Percentiles rank a stretch among this genome's conserved stretches.
These are phyloP conservation scores for Dendrolimus kikuchii DNA, from an alignment of 1,140 invertebrate genomes.

Conservation along the genomic window DNA sequence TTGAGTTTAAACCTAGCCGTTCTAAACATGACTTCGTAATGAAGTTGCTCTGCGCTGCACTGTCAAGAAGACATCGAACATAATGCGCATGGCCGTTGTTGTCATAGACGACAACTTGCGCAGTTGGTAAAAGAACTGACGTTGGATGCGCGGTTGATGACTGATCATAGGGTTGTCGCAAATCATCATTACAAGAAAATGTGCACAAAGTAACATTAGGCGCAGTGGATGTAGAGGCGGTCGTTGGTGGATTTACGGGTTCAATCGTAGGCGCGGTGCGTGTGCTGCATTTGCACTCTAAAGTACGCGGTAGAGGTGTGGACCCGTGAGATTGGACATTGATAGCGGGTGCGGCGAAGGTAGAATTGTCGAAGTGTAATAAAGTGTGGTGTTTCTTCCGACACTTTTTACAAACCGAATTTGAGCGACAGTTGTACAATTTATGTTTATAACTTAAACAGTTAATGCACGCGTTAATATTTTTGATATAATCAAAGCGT, in stretches of 20 bases:
- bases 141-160: too few relatives aligned
- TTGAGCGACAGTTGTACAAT: background rate
- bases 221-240: background rate
- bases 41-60: constrained; percentile 16
- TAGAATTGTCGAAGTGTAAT: background rate
- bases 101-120: too few relatives aligned
- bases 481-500: background rate
- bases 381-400: background rate
- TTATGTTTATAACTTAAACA: background rate
- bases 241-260: too few relatives aligned
- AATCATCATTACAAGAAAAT: background rate
- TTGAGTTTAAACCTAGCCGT: constrained; percentile 10
- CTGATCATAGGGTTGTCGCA: too few relatives aligned
- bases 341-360: background rate
- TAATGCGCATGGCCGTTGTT: too few relatives aligned
- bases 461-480: background rate
- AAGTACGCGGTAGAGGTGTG: background rate
- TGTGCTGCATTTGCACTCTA: background rate
- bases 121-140: too few relatives aligned
- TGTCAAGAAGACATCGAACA: constrained; percentile 4
- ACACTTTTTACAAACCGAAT: constrained; percentile 1
- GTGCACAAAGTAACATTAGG: constrained; percentile 2
- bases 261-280: background rate
- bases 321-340: background rate
- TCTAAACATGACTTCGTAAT: constrained; percentile 13